These are phyloP conservation scores for Synergus laeviventris DNA, from an alignment of 2,888 invertebrate species.

Conservation along the genomic window DNA sequence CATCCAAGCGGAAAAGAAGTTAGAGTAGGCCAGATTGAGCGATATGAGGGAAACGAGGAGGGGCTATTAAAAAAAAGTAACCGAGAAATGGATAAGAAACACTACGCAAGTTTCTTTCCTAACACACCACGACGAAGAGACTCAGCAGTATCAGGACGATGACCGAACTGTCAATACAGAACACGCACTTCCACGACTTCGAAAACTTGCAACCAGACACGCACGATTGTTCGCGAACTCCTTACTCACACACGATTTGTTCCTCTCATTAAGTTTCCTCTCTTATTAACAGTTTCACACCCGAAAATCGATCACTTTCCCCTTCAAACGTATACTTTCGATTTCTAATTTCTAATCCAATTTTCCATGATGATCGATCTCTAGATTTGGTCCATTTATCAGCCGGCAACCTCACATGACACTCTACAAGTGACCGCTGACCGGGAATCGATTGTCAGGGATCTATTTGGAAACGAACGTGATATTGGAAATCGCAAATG, in stretches of 20 bases:
- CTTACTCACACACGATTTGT: background rate
- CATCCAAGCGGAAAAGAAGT: conserved; percentile 11
- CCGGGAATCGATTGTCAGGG: background rate
- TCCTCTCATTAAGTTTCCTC: background rate
- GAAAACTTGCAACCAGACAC: background rate
- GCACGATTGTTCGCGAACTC: conserved; percentile 10
- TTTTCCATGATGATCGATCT: background rate
- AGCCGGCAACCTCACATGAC: background rate
- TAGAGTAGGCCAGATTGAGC: background rate
- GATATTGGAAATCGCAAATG: background rate
- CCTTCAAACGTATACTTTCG: background rate
- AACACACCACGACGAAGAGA: background rate
- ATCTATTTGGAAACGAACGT: background rate
- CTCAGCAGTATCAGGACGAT: background rate
- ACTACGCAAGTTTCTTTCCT: background rate
- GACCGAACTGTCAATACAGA: conserved; percentile 22
- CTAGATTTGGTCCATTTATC: background rate
- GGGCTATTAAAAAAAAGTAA: background rate
- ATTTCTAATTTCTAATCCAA: background rate
- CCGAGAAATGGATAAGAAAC: conserved; percentile 9
- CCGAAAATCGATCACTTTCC: background rate
- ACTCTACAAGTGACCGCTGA: background rate
- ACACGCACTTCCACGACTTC: conserved; percentile 5
- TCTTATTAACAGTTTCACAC: background rate
- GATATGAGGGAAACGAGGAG: background rate